Conservation (phyloP, 1,140 invertebrate species). For the Anthonomus grandis region DNA sequence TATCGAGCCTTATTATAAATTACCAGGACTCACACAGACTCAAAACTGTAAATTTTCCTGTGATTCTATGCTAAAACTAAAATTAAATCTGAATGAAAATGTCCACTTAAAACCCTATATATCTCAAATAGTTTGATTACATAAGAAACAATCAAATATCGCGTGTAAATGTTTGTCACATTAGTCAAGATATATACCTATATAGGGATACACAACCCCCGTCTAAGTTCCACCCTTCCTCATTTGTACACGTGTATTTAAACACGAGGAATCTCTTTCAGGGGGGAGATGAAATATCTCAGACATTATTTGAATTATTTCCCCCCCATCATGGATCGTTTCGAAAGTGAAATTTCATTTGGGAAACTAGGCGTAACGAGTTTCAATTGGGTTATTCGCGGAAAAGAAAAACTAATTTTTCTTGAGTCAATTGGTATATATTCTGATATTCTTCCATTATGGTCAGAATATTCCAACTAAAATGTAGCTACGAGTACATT, state of each 20-base stretch:
- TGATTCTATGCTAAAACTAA: background rate
- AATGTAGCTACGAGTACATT: too few relatives aligned
- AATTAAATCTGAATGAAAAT: background rate
- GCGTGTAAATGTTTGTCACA: background rate
- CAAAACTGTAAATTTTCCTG: background rate
- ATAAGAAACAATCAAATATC: background rate
- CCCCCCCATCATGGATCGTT: conserved; percentile 8
- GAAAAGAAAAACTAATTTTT: too few relatives aligned
- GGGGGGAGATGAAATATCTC: conserved; percentile 24
- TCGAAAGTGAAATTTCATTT: conserved; percentile 24
- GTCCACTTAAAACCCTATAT: background rate
- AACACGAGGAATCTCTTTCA: conserved; percentile 22
- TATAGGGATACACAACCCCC: background rate
- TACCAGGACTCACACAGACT: too few relatives aligned
- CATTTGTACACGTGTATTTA: conserved; percentile 18
- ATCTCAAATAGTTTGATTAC: too few relatives aligned
- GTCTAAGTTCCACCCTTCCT: background rate
- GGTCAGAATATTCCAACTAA: too few relatives aligned
- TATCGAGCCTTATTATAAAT: too few relatives aligned
- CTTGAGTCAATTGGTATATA: too few relatives aligned
- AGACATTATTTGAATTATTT: conserved; percentile 27
- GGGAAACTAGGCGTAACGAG: conserved; percentile 21
- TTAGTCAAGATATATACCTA: background rate
- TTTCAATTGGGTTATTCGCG: too few relatives aligned
- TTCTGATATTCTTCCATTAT: too few relatives aligned